Conservation (phyloP, 2,888 invertebrate species). For the Caenorhabditis angaria region DNA sequence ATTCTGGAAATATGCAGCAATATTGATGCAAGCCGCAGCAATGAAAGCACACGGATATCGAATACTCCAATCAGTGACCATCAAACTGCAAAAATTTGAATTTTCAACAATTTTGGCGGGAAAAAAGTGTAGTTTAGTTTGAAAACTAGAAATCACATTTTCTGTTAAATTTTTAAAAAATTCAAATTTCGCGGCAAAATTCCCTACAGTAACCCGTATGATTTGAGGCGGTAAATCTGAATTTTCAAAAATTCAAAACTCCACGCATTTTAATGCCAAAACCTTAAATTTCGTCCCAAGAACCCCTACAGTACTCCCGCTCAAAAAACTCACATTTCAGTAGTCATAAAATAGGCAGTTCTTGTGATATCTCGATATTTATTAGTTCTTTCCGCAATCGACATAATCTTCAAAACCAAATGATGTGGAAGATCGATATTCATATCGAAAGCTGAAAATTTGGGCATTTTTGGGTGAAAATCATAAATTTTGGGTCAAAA, state of each 20-base stretch:
- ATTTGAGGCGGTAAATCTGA: too few species aligned
- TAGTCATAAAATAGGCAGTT: conserved; percentile 98
- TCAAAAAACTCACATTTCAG: conserved; percentile 87
- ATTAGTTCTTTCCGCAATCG: conserved; percentile 82
- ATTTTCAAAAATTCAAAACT: too few species aligned
- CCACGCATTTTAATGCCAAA: too few species aligned
- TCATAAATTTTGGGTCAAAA: neutral
- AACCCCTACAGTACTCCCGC: too few species aligned
- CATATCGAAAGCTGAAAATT: conserved; percentile 84
- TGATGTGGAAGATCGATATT: conserved; percentile 98
- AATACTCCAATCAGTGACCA: conserved; percentile 96
- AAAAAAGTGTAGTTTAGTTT: neutral
- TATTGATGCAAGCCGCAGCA: conserved; percentile 95
- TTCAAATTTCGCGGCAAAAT: conserved; percentile 5
- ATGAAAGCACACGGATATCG: conserved; percentile 95
- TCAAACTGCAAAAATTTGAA: conserved; percentile 80
- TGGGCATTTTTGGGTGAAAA: neutral
- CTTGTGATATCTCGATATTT: conserved; percentile 80
- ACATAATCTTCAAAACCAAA: conserved; percentile 93
- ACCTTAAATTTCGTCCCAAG: too few species aligned
- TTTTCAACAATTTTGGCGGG: neutral
- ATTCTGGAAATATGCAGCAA: conserved; percentile 80
- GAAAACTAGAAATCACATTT: too few species aligned
- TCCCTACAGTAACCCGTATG: too few species aligned
- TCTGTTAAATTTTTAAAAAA: neutral